These are phyloP conservation scores for Petrophora chlorosata DNA, from an alignment of 2,888 invertebrate species.

Conservation along the genomic window DNA sequence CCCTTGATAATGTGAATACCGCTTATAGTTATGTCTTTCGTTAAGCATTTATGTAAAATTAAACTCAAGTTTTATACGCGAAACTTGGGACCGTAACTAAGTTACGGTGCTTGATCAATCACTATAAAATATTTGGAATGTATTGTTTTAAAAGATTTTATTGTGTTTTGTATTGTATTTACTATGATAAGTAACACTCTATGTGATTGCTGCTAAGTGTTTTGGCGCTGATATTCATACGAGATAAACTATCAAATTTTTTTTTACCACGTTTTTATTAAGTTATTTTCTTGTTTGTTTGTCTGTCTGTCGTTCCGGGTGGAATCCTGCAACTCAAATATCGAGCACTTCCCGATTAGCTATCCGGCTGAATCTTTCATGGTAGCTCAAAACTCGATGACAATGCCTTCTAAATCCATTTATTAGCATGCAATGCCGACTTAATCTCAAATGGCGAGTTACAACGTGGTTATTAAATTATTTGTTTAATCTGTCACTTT, in stretches of 20 bases:
- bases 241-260: conserved; percentile 15
- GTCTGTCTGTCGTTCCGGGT: background rate
- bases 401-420: too few species aligned
- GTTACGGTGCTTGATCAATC: conserved; percentile 46
- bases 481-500: too few species aligned
- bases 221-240: conserved; percentile 23
- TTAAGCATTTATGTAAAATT: conserved; percentile 30
- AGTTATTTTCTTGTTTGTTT: too few species aligned
- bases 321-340: too few species aligned
- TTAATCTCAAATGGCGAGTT: too few species aligned
- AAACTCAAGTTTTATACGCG: conserved; percentile 42
- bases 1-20: conserved; percentile 2
- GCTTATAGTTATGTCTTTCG: conserved; percentile 5
- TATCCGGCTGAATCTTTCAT: too few species aligned
- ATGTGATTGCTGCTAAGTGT: conserved; percentile 27
- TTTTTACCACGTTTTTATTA: too few species aligned
- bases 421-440: too few species aligned
- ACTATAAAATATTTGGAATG: conserved; percentile 33
- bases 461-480: too few species aligned
- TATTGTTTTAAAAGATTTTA: conserved; percentile 28
- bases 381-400: too few species aligned
- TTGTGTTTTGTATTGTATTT: conserved; percentile 30
- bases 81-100: conserved; percentile 52
- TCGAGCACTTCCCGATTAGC: too few species aligned
- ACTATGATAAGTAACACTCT: conserved; percentile 29